A percentile compares a stretch with the other conserved stretches of the same genome.
These are phyloP conservation scores for Hypomecis punctinalis DNA, from an alignment of 2,888 invertebrate genomes.

Conservation along the genomic window DNA sequence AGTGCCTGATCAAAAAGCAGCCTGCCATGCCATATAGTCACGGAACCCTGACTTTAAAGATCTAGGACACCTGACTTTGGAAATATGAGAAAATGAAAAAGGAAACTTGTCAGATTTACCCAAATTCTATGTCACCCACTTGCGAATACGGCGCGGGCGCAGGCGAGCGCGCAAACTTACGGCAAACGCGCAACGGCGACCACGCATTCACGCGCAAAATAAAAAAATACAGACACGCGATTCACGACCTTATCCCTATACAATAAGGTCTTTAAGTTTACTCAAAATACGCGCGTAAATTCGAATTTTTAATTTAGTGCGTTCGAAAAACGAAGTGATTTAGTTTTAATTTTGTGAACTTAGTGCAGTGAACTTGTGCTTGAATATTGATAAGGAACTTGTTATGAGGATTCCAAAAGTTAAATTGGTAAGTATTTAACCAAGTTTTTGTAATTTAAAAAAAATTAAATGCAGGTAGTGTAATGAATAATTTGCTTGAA, in stretches of 20 bases:
- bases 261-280: conserved; percentile 4
- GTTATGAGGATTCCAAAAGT: conserved; percentile 15
- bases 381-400: conserved; percentile 18
- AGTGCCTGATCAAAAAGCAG: neutral
- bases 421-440: conserved; percentile 17
- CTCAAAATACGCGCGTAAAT: conserved; percentile 13
- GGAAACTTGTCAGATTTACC: conserved; percentile 50
- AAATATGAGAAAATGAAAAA: conserved; percentile 49
- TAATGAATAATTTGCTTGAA: too few relatives aligned
- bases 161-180: conserved; percentile 71
- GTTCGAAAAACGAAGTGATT: conserved; percentile 22
- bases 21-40: conserved; percentile 1
- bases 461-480: too few relatives aligned
- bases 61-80: conserved; percentile 27
- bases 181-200: conserved; percentile 65
- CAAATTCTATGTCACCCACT: conserved; percentile 68
- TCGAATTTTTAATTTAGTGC: conserved; percentile 10
- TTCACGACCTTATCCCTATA: conserved; percentile 47
- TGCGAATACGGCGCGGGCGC: conserved; percentile 53
- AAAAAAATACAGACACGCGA: conserved; percentile 42
- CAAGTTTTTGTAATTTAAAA: neutral
- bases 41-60: conserved; percentile 20
- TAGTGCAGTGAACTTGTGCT: conserved; percentile 50
- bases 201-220: conserved; percentile 63
- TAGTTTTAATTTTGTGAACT: conserved; percentile 32